Percentiles rank a stretch among this genome's conserved stretches.
Conservation (phyloP, 2,888 invertebrate genomes). For the Julus scanicus region DNA sequence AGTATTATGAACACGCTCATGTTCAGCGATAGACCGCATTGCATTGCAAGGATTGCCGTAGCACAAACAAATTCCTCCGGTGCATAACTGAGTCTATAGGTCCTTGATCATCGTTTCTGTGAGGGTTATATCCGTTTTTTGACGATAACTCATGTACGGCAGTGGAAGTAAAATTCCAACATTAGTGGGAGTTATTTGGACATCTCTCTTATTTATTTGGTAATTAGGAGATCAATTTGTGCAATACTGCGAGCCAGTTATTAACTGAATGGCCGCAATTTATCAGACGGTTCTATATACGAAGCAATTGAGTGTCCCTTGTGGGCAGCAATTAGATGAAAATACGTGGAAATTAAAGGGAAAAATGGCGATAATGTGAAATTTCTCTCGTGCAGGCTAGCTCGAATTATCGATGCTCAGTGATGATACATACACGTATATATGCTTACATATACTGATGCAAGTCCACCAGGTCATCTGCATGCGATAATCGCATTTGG, state of each 20-base stretch:
- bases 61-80: conserved; percentile 25
- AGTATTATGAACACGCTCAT: conserved; percentile 18
- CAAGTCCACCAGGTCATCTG: no score
- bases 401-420: no score
- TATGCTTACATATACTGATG: no score
- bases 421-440: no score
- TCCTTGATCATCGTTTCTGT: not conserved
- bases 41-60: conserved; percentile 17
- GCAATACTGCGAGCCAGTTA: conserved; percentile 21
- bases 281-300: conserved; percentile 2
- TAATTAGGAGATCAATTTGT: conserved; percentile 42
- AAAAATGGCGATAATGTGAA: conserved; percentile 12
- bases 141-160: not conserved
- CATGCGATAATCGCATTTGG: no score
- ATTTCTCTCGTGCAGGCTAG: not conserved
- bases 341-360: conserved; percentile 29
- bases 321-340: conserved; percentile 29
- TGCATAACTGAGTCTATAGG: not conserved
- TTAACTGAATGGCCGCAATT: conserved; percentile 39
- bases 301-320: conserved; percentile 27
- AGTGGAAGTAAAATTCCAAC: conserved; percentile 29
- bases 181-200: conserved; percentile 23
- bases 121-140: conserved; percentile 29
- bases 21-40: conserved; percentile 8
- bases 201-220: conserved; percentile 39